Conservation (phyloP, 2,888 invertebrate species). For the Metopia argyrocephala region DNA sequence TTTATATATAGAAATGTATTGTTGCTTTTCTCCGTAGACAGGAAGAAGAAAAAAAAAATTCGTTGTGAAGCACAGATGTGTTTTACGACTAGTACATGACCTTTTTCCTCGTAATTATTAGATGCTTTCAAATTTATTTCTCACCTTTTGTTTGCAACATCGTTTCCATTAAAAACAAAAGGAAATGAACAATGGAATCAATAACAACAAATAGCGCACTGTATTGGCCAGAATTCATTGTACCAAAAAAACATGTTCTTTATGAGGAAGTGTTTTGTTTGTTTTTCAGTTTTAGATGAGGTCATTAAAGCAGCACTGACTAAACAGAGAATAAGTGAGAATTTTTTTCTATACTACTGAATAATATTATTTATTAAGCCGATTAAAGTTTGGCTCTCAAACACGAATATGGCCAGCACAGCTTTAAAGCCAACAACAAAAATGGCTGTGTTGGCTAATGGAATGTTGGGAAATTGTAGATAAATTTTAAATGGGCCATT, state of each 20-base stretch:
- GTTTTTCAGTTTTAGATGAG: background rate
- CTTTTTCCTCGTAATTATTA: background rate
- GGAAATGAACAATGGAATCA: background rate
- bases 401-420: no score
- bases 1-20: background rate
- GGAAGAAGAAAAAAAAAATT: slow-evolving; percentile 11
- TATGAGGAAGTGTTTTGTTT: background rate
- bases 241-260: background rate
- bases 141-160: slow-evolving; percentile 4
- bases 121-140: background rate
- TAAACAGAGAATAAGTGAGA: no score
- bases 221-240: background rate
- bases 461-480: no score
- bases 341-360: no score
- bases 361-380: no score
- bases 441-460: no score
- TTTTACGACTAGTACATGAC: slow-evolving; percentile 31
- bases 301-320: background rate
- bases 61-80: slow-evolving; percentile 21
- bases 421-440: no score
- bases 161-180: slow-evolving; percentile 16
- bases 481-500: no score
- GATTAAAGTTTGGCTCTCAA: no score
- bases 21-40: background rate
- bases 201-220: background rate